Conservation (phyloP, 2,888 invertebrate species). For the Drosophila meridiana region DNA sequence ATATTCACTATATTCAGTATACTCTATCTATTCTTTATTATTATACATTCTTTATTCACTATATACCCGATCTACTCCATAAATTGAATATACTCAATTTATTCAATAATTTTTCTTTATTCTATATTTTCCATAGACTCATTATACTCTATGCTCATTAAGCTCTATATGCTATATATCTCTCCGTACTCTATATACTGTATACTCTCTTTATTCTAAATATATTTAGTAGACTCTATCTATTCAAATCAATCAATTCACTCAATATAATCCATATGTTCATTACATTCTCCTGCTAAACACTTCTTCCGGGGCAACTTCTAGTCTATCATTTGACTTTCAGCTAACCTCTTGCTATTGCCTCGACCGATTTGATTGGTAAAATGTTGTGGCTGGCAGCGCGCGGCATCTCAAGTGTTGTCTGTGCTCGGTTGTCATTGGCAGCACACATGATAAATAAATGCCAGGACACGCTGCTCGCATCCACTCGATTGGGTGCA, state of each 20-base stretch:
- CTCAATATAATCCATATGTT: background rate
- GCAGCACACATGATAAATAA: conserved; percentile 60
- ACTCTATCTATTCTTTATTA: background rate
- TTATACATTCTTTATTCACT: background rate
- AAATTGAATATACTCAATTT: background rate
- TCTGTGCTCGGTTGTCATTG: conserved; percentile 51
- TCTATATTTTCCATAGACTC: background rate
- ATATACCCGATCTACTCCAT: background rate
- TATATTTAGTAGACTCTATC: background rate
- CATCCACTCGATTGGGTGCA: conserved; percentile 45
- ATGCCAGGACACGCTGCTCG: conserved; percentile 35
- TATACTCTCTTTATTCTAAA: background rate
- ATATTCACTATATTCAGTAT: background rate
- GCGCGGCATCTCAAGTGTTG: conserved; percentile 21
- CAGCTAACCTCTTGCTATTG: background rate
- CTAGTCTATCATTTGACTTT: background rate
- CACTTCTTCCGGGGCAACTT: background rate
- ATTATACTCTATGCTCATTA: background rate
- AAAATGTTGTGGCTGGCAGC: conserved; percentile 54
- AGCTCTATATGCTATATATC: background rate
- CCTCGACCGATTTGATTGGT: conserved; percentile 47
- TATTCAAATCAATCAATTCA: background rate
- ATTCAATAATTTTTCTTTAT: no score
- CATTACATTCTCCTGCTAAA: no score
- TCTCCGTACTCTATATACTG: background rate